Conservation (phyloP, 2,888 invertebrate genomes). For the Hirtodrosophila alboralis region DNA sequence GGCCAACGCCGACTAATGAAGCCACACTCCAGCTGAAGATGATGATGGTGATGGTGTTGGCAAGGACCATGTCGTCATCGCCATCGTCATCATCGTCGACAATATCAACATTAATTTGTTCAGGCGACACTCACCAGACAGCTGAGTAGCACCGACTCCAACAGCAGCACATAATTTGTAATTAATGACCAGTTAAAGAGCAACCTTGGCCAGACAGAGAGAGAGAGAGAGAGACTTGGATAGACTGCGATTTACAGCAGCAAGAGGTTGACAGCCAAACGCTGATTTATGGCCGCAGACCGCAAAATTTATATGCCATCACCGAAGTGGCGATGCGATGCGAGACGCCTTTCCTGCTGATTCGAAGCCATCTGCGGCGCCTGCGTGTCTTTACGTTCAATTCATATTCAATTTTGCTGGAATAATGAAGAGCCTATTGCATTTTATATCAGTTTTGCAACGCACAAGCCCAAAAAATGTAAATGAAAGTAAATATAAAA, state of each 20-base stretch:
- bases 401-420: slow-evolving; percentile 53
- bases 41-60: slow-evolving; percentile 19
- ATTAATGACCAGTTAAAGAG: slow-evolving; percentile 77
- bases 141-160: slow-evolving; percentile 35
- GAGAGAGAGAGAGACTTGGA: no score
- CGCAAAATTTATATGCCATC: slow-evolving; percentile 81
- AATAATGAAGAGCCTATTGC: slow-evolving; percentile 8
- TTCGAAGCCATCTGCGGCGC: slow-evolving; percentile 41
- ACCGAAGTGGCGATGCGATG: slow-evolving; percentile 61
- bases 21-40: slow-evolving; percentile 53
- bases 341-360: slow-evolving; percentile 40
- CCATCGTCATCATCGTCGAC: slow-evolving; percentile 11
- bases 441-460: slow-evolving; percentile 1
- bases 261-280: slow-evolving; percentile 79
- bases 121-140: slow-evolving; percentile 71
- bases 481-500: neutral
- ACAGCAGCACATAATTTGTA: slow-evolving; percentile 74
- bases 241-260: slow-evolving; percentile 65
- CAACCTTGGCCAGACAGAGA: slow-evolving; percentile 50
- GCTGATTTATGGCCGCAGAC: slow-evolving; percentile 80
- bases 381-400: slow-evolving; percentile 55
- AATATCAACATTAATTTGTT: slow-evolving; percentile 73
- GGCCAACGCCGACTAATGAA: slow-evolving; percentile 65
- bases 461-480: neutral
- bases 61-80: slow-evolving; percentile 35